Conservation (phyloP, 1,140 invertebrate species). For the Cotesia glomerata region DNA sequence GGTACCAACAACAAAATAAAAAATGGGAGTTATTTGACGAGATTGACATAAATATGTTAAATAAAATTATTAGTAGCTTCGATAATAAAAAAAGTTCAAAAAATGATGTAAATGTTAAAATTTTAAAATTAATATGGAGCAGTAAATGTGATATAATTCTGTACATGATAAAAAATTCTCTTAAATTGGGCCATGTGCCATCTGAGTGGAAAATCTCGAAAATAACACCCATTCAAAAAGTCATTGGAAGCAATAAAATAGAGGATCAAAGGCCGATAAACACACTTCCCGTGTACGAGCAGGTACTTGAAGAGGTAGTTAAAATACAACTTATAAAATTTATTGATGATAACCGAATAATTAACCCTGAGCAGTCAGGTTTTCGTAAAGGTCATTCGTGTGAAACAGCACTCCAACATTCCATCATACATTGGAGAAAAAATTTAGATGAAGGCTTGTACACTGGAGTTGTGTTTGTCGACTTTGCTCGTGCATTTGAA, state of each 20-base stretch:
- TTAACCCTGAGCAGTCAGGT: constrained; percentile 21
- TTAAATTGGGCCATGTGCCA: constrained; percentile 17
- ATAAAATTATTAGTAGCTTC: neutral
- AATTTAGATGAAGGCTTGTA: constrained; percentile 8
- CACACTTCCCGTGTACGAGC: constrained; percentile 33
- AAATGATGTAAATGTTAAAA: neutral
- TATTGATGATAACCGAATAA: constrained; percentile 16
- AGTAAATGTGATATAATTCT: neutral
- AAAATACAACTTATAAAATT: constrained; percentile 32
- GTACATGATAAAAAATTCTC: constrained; percentile 28
- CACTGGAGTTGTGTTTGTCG: constrained; percentile 22
- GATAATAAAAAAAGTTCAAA: neutral
- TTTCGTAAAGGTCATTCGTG: constrained; percentile 27
- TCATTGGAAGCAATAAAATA: constrained; percentile 29
- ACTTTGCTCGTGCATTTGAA: constrained; percentile 35
- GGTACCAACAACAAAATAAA: neutral
- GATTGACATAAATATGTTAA: no score
- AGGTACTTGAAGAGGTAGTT: constrained; percentile 34
- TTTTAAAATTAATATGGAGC: neutral
- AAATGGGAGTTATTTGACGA: neutral
- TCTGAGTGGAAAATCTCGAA: constrained; percentile 31
- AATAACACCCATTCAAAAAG: constrained; percentile 35
- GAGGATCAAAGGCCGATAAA: constrained; percentile 37
- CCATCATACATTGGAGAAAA: constrained; percentile 21
- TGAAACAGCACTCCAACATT: constrained; percentile 24